Conservation (phyloP, 2,888 invertebrate species). For the Lasioglossum lativentre region DNA sequence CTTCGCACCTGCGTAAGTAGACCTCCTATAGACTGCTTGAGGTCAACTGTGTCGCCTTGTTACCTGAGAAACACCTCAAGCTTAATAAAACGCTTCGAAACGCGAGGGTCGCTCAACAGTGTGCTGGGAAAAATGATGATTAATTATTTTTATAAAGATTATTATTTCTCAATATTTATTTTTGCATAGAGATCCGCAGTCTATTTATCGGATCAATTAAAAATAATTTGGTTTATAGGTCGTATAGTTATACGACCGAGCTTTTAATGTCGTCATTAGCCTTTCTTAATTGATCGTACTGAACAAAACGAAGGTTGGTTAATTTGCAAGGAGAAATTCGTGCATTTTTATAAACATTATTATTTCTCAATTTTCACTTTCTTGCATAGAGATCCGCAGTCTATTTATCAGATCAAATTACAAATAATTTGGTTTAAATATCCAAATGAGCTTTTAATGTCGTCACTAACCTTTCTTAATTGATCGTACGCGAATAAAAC, state of each 20-base stretch:
- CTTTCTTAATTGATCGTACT: background rate
- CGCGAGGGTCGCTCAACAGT: background rate
- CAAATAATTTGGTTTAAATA: no score
- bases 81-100: background rate
- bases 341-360: no score
- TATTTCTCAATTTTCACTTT: background rate
- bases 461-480: background rate
- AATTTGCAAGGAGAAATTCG: conserved; percentile 17
- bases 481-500: background rate
- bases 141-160: no score
- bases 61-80: background rate
- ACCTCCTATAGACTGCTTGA: conserved; percentile 57
- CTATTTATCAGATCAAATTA: no score
- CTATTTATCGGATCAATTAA: no score
- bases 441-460: no score
- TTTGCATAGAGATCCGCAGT: no score
- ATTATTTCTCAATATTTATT: background rate
- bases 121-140: no score
- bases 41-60: background rate
- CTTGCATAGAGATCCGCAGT: no score
- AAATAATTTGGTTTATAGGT: no score
- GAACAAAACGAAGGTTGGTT: background rate
- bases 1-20: conserved; percentile 94
- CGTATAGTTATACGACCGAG: no score
- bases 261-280: background rate